These are phyloP conservation scores for Passer montanus DNA, from an alignment of 2,113 vertebrate species.

Conservation along the genomic window DNA sequence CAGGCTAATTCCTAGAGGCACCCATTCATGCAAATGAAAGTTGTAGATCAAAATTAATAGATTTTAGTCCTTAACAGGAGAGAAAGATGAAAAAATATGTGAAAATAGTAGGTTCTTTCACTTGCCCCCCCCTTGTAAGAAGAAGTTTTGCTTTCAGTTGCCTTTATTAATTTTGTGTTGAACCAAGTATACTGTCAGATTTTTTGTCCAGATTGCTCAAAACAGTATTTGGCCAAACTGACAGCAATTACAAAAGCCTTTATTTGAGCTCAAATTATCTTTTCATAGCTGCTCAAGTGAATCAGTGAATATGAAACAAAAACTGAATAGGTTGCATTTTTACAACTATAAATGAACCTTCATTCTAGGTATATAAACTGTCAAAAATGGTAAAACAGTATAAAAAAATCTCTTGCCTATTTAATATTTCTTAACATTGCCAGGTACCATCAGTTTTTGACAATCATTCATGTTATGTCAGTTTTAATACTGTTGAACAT, in stretches of 20 bases:
- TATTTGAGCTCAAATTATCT: conserved; percentile 35
- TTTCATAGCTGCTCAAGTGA: conserved; percentile 28
- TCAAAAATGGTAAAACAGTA: conserved; percentile 19
- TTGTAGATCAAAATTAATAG: neutral
- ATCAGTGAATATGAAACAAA: conserved; percentile 26
- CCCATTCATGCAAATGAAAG: conserved; percentile 6
- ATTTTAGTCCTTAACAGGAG: neutral
- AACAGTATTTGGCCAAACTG: conserved; percentile 28
- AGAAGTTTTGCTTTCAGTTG: neutral
- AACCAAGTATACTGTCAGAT: conserved; percentile 13
- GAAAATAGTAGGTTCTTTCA: neutral
- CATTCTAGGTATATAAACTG: conserved; percentile 26
- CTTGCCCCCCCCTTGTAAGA: neutral
- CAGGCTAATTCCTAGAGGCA: neutral
- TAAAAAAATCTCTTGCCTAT: conserved; percentile 21
- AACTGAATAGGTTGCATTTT: conserved; percentile 27
- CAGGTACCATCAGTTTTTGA: conserved; percentile 33
- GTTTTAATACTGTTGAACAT: conserved; percentile 26
- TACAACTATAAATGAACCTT: conserved; percentile 21
- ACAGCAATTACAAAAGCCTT: conserved; percentile 40
- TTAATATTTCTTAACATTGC: conserved; percentile 31
- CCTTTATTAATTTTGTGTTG: conserved; percentile 12
- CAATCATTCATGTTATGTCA: conserved; percentile 43
- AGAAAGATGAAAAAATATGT: neutral
- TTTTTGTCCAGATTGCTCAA: conserved; percentile 3